Conservation (phyloP, 1,140 invertebrate species). For the Bombus superbus region DNA sequence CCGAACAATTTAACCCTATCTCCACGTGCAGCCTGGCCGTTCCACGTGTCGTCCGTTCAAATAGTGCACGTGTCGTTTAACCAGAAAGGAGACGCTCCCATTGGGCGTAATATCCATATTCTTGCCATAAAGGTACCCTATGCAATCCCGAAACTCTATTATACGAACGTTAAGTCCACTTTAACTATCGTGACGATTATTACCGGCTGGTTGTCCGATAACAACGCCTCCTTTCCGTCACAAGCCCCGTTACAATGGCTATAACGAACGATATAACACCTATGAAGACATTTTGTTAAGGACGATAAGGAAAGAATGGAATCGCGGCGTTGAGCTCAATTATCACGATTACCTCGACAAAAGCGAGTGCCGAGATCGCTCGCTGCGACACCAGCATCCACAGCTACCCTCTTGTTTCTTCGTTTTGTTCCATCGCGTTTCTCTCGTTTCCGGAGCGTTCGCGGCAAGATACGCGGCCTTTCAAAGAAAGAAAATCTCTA, state of each 20-base stretch:
- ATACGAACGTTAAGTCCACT: slow-evolving; percentile 23
- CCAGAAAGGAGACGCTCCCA: not conserved
- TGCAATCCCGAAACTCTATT: slow-evolving; percentile 32
- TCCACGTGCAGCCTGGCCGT: too few relatives aligned
- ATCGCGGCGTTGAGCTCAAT: not conserved
- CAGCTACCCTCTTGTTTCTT: not conserved
- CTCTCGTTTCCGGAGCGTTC: slow-evolving; percentile 9
- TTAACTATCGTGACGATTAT: slow-evolving; percentile 43
- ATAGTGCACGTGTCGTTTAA: slow-evolving; percentile 20
- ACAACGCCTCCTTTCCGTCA: slow-evolving; percentile 4
- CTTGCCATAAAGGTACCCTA: slow-evolving; percentile 16
- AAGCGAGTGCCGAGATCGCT: slow-evolving; percentile 2
- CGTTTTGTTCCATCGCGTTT: not conserved
- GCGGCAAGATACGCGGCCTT: slow-evolving; percentile 38
- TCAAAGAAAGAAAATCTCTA: slow-evolving; percentile 51
- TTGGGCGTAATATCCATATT: slow-evolving; percentile 44
- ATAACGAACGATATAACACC: slow-evolving; percentile 17
- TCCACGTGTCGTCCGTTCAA: not conserved
- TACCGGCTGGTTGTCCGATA: slow-evolving; percentile 26
- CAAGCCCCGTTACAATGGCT: not conserved
- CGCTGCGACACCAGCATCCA: slow-evolving; percentile 23
- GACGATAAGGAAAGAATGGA: not conserved
- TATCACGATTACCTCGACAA: slow-evolving; percentile 36
- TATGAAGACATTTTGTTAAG: slow-evolving; percentile 20
- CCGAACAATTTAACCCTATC: slow-evolving; percentile 6